These are phyloP conservation scores for Ascidia mentula DNA, from an alignment of 23 tunicate species.

Conservation along the genomic window DNA sequence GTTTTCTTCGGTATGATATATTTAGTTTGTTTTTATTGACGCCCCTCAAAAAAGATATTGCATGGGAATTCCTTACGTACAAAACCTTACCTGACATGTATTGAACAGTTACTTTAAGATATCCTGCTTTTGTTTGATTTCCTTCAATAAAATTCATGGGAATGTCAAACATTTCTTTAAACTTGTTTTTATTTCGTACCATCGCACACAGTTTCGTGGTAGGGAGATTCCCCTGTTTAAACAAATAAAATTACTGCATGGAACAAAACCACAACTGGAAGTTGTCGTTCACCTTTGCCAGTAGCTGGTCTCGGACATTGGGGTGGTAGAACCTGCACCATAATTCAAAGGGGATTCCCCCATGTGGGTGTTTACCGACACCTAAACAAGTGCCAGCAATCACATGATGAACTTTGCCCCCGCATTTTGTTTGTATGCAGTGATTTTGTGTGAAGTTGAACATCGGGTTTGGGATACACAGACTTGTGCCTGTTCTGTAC, in stretches of 20 bases:
- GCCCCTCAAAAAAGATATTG: no score
- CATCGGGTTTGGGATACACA: constrained; percentile 64
- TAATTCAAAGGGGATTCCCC: constrained; percentile 74
- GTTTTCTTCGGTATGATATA: no score
- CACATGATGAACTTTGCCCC: constrained; percentile 55
- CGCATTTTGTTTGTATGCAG: constrained; percentile 47
- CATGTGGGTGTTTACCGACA: constrained; percentile 43
- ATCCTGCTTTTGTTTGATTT: constrained; percentile 42
- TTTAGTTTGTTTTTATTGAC: no score
- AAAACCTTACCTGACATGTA: constrained; percentile 29
- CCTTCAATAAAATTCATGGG: constrained; percentile 49
- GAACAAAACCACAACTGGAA: not conserved
- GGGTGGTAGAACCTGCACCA: constrained; percentile 75
- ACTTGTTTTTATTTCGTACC: constrained; percentile 39
- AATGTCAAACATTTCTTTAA: constrained; percentile 58
- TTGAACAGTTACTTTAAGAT: constrained; percentile 28
- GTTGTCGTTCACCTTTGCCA: constrained; percentile 50
- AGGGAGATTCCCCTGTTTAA: constrained; percentile 58
- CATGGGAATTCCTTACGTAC: no score
- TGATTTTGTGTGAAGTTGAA: constrained; percentile 51
- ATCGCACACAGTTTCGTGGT: constrained; percentile 55
- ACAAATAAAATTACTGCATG: not conserved
- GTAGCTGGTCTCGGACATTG: constrained; percentile 76
- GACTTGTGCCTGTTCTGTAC: constrained; percentile 61
- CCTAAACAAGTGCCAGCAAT: constrained; percentile 42